phyloP scores from a whole-genome alignment of 2,797 vertebrate species.

The Notamacropus eugenii region DNA sequence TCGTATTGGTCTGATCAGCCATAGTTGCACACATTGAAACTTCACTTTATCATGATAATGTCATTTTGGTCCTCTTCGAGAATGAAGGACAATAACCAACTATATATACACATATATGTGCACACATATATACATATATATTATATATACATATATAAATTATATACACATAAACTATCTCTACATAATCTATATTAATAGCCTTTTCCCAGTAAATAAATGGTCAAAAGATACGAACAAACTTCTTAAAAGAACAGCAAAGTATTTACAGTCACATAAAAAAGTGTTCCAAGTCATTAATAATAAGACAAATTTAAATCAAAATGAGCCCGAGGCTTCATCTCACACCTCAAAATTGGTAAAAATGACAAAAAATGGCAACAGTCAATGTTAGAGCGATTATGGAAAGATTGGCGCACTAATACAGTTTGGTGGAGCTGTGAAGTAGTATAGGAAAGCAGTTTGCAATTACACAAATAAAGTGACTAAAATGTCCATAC shows the following conservation, averaged over 20 bases:
- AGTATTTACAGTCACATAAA: neutral
- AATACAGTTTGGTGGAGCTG: neutral
- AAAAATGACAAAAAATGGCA: conserved; percentile 20
- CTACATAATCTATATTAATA: too few relatives aligned
- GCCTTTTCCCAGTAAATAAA: neutral
- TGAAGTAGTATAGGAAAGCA: neutral
- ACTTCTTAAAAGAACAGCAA: neutral
- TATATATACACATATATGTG: neutral
- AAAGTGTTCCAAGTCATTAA: neutral
- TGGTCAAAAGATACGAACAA: neutral
- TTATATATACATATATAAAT: neutral
- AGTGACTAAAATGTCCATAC: neutral
- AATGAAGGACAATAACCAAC: too few relatives aligned
- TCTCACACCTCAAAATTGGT: neutral
- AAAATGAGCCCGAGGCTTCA: neutral
- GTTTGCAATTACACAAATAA: too few relatives aligned
- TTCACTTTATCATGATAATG: too few relatives aligned
- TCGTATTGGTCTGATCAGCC: too few relatives aligned
- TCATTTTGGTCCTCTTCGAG: too few relatives aligned
- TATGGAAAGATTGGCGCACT: neutral
- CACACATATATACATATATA: neutral
- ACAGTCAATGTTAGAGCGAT: too few relatives aligned
- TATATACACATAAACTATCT: too few relatives aligned
- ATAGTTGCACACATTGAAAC: too few relatives aligned
- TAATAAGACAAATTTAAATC: conserved; percentile 14